Evolutionary conservation across 2,797 vertebrate genomes (phyloP).

Genomic region (Neosalanx taihuensis): DNA sequence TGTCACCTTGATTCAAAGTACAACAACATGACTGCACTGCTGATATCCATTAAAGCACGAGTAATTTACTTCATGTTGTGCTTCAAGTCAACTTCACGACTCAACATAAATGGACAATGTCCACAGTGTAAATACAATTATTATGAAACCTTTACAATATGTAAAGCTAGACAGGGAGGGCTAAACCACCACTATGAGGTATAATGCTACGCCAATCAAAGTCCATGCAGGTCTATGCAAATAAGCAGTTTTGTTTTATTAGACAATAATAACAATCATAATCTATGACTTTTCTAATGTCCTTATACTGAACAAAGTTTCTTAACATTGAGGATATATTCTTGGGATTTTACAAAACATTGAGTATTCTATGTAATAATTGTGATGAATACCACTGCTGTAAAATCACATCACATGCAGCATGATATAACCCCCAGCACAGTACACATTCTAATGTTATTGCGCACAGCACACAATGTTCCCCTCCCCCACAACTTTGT

Average conservation of each 20-base stretch:
- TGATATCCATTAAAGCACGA: conserved; percentile 11
- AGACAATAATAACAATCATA: neutral
- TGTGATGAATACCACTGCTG: conserved; percentile 15
- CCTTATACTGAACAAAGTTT: neutral
- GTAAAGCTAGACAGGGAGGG: conserved; percentile 33
- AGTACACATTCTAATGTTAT: conserved; percentile 61
- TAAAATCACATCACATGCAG: conserved; percentile 19
- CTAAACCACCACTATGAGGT: conserved; percentile 1
- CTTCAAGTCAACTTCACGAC: conserved; percentile 21
- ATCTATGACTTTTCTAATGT: neutral
- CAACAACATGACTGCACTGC: conserved; percentile 31
- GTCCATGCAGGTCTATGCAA: neutral
- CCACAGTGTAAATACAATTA: conserved; percentile 13
- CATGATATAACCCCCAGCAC: conserved; percentile 22
- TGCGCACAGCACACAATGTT: conserved; percentile 49
- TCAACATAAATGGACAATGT: conserved; percentile 13
- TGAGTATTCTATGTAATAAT: neutral
- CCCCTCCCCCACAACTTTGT: conserved; percentile 50
- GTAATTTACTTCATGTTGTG: conserved; percentile 14
- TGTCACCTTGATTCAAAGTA: conserved; percentile 18
- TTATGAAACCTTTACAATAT: conserved; percentile 13
- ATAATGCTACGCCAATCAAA: conserved; percentile 18
- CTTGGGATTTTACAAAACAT: neutral
- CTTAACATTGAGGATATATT: neutral
- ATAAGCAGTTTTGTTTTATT: neutral